Evolutionary conservation across 2,113 vertebrate species (phyloP).

Genomic region (Patagioenas fasciata): DNA sequence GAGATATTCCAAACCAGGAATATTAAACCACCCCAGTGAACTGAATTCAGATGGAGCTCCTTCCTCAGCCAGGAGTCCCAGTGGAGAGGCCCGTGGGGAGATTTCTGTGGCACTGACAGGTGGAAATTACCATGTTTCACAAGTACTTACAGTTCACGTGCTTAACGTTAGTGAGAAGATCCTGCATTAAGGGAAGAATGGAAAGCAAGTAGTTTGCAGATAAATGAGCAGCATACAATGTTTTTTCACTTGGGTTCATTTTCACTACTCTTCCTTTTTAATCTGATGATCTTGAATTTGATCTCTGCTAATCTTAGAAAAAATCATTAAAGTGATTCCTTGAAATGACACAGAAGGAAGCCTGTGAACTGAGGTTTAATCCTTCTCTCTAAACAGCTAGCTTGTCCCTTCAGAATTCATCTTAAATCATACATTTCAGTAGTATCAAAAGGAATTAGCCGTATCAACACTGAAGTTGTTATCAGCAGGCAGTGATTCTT

Average conservation of each 20-base stretch:
- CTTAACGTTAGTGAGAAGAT: not conserved
- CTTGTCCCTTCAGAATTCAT: slow-evolving; percentile 52
- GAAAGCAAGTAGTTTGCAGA: slow-evolving; percentile 20
- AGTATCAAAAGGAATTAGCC: slow-evolving; percentile 44
- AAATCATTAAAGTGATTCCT: not conserved
- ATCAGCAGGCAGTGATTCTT: not conserved
- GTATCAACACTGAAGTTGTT: slow-evolving; percentile 10
- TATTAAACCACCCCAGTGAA: slow-evolving; percentile 18
- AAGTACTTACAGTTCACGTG: slow-evolving; percentile 36
- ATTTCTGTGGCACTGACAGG: slow-evolving; percentile 39
- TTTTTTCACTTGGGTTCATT: slow-evolving; percentile 11
- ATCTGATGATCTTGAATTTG: slow-evolving; percentile 4
- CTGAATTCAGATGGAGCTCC: slow-evolving; percentile 53
- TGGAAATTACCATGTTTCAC: slow-evolving; percentile 58
- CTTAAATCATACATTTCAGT: slow-evolving; percentile 46
- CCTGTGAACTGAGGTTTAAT: slow-evolving; percentile 20
- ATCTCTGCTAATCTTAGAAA: slow-evolving; percentile 30
- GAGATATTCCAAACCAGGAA: slow-evolving; percentile 49
- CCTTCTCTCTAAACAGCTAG: not conserved
- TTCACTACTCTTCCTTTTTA: not conserved
- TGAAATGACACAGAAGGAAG: not conserved
- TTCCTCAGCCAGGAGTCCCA: slow-evolving; percentile 35
- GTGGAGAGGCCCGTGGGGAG: not conserved
- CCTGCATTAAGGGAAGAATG: not conserved
- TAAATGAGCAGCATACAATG: not conserved